Evolutionary conservation across 2,113 vertebrate species (phyloP).

Genomic region (Drymodes brunneopygia): DNA sequence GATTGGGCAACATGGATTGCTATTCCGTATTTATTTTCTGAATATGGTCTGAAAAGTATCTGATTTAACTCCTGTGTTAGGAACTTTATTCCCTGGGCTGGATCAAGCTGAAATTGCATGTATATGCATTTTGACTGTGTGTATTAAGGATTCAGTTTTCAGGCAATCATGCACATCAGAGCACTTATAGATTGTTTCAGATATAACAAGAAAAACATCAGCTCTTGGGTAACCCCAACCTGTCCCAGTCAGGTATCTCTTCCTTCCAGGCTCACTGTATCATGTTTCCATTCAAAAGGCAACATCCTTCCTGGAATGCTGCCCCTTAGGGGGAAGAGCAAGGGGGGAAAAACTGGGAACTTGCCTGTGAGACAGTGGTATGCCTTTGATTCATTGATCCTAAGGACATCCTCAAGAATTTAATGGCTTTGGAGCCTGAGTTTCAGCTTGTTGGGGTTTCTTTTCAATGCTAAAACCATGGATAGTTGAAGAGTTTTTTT

Average conservation of each 20-base stretch:
- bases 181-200: not conserved
- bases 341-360: not conserved
- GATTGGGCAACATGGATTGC: not conserved
- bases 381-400: slow-evolving; percentile 37
- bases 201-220: not conserved
- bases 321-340: not conserved
- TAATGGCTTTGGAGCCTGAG: not conserved
- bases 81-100: fast-evolving
- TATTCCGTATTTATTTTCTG: not conserved
- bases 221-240: not conserved
- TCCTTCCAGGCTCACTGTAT: not conserved
- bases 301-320: slow-evolving; percentile 37
- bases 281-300: not conserved
- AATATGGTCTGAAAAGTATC: not conserved
- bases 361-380: not conserved
- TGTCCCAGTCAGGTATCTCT: not conserved
- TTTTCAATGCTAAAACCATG: not conserved
- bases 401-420: not conserved
- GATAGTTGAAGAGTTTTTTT: not conserved
- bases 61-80: not conserved
- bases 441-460: not conserved
- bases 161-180: not conserved
- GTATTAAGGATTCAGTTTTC: not conserved
- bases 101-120: not conserved
- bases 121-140: not conserved